phyloP scores from a whole-genome alignment of 2,888 invertebrate genomes.

The Anthophora plumipes region DNA sequence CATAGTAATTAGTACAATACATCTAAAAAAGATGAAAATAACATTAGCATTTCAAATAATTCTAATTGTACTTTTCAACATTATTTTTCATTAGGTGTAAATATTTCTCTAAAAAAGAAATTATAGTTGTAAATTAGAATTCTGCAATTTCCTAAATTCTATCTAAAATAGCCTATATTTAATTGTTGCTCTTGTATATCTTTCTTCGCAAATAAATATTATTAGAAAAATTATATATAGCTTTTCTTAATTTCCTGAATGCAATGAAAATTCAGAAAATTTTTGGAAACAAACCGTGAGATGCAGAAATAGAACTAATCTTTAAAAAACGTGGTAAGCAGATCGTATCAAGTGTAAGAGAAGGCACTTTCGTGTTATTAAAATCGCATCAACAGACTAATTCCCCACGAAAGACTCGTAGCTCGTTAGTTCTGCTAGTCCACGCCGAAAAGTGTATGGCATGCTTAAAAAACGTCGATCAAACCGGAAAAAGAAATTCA shows the following conservation, averaged over 20 bases:
- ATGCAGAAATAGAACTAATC: not conserved
- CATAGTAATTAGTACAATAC: slow-evolving; percentile 4
- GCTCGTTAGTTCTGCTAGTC: slow-evolving; percentile 14
- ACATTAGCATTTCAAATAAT: not conserved
- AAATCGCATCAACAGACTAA: slow-evolving; percentile 40
- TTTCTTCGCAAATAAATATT: no score
- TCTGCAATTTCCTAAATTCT: no score
- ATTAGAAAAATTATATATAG: no score
- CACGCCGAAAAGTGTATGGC: not conserved
- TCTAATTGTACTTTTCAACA: not conserved
- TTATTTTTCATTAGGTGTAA: no score
- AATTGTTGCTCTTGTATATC: no score
- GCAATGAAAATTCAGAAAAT: not conserved
- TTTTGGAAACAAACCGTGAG: not conserved
- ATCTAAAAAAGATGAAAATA: no score
- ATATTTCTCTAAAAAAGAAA: no score
- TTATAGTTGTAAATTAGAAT: no score
- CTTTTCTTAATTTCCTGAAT: not conserved
- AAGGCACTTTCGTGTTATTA: slow-evolving; percentile 34
- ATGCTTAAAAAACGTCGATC: slow-evolving; percentile 11
- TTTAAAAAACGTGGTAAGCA: not conserved
- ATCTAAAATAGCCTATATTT: no score
- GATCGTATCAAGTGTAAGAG: slow-evolving; percentile 4
- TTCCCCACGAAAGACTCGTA: slow-evolving; percentile 21
- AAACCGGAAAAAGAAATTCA: slow-evolving; percentile 1